Percentiles rank a stretch among this genome's conserved stretches.
Conservation (phyloP, 35 echinoderm and acorn worm genomes). For the Acanthaster planci region DNA sequence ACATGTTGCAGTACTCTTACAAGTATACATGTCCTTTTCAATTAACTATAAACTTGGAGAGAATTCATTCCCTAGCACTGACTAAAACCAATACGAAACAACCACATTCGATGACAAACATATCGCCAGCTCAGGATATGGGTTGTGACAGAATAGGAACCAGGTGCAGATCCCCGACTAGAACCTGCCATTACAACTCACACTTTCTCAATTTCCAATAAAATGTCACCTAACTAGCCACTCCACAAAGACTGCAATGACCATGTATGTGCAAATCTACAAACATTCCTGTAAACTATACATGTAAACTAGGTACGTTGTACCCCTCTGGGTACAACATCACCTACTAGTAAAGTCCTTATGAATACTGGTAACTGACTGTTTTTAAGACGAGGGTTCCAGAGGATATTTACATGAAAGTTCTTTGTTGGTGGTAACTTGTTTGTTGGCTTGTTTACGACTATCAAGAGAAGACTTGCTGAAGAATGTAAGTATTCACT, state of each 20-base stretch:
- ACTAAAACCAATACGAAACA: too few species aligned
- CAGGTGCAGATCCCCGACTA: constrained; percentile 13
- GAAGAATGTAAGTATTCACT: not conserved
- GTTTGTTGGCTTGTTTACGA: too few species aligned
- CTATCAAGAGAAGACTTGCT: not conserved
- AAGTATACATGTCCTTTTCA: too few species aligned
- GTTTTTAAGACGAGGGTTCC: too few species aligned
- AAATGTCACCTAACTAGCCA: constrained; percentile 19
- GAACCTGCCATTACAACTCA: constrained; percentile 8
- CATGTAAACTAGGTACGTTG: too few species aligned
- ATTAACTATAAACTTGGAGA: too few species aligned
- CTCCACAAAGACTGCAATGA: not conserved
- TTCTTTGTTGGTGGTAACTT: not conserved
- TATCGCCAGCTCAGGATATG: constrained; percentile 18
- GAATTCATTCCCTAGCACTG: too few species aligned
- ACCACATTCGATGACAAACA: not conserved
- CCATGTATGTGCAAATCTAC: too few species aligned
- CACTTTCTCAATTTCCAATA: not conserved
- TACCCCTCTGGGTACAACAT: too few species aligned
- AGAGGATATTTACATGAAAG: too few species aligned
- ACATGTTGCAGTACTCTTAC: too few species aligned
- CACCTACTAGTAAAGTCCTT: not conserved
- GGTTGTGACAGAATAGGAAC: constrained; percentile 21
- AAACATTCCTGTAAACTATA: too few species aligned
- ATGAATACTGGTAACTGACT: not conserved